phyloP scores from a whole-genome alignment of 2,113 vertebrate species.

The Anseranas semipalmata region DNA sequence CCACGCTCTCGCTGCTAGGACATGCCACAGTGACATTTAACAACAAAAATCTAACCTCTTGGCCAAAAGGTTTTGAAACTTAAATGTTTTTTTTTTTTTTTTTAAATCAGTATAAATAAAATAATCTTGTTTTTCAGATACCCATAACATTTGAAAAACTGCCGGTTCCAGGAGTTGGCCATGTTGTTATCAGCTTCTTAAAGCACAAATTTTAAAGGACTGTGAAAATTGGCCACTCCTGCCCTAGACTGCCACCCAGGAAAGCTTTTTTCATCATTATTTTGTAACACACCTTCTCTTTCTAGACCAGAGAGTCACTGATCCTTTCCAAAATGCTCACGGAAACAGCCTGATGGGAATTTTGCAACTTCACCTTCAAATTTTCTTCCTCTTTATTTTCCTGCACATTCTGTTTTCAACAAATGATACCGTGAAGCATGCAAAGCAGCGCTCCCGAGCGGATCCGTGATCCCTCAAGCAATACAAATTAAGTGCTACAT shows the following conservation, averaged over 20 bases:
- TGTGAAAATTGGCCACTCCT: not conserved
- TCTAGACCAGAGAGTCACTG: not conserved
- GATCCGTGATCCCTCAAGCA: not conserved
- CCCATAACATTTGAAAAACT: not conserved
- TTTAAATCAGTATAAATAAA: not conserved
- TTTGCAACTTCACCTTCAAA: not conserved
- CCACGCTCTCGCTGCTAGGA: not conserved
- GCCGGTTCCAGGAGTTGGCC: not conserved
- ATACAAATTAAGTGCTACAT: slow-evolving; percentile 17
- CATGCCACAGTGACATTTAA: not conserved
- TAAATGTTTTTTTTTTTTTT: too few relatives aligned
- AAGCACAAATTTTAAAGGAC: not conserved
- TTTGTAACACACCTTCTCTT: not conserved
- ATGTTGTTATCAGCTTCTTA: not conserved
- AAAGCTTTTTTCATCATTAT: not conserved
- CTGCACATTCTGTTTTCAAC: not conserved
- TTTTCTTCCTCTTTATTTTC: not conserved
- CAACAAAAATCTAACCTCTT: not conserved
- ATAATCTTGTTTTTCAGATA: not conserved
- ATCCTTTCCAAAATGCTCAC: not conserved
- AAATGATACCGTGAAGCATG: not conserved
- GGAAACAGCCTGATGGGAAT: not conserved
- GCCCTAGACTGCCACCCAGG: not conserved
- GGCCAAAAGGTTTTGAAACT: not conserved
- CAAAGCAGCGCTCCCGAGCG: accelerated